Percentiles rank a stretch among this genome's conserved stretches.
phyloP scores from a whole-genome alignment of 2,113 vertebrate genomes.

The Microcebus griseorufus region DNA sequence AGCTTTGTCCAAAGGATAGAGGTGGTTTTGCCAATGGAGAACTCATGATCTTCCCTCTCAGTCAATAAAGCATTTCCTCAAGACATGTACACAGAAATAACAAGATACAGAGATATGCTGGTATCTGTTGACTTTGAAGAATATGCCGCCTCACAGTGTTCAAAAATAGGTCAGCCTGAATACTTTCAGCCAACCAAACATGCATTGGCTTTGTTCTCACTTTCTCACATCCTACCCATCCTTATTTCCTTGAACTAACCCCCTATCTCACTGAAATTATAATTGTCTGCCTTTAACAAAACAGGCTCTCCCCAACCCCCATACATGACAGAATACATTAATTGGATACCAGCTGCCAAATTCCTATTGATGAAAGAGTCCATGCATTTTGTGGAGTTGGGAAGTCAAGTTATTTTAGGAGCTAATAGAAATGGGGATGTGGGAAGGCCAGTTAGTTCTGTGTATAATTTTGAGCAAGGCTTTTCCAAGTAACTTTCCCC shows the following conservation, averaged over 20 bases:
- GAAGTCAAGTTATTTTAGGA: neutral
- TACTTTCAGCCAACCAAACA: neutral
- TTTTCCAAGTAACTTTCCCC: neutral
- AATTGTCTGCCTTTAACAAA: neutral
- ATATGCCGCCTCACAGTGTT: conserved; percentile 24
- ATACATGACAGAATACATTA: neutral
- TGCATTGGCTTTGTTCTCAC: conserved; percentile 30
- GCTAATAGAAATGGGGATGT: neutral
- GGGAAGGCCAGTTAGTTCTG: neutral
- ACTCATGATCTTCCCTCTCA: neutral
- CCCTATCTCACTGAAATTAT: neutral
- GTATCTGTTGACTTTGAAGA: conserved; percentile 32
- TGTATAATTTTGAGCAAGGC: conserved; percentile 12
- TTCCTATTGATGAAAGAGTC: neutral
- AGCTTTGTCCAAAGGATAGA: neutral
- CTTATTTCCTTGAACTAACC: conserved; percentile 39
- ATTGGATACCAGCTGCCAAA: neutral
- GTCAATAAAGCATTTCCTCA: neutral
- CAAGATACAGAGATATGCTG: conserved; percentile 48
- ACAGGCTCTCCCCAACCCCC: neutral
- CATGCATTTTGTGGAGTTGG: neutral
- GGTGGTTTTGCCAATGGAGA: neutral
- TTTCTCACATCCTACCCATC: neutral
- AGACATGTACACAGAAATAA: conserved; percentile 8
- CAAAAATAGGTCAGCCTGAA: conserved; percentile 38